Evolutionary conservation across 2,797 vertebrate species (phyloP), one percentile per base, ranked within the genome.

Genomic region (Echeneis naucrates): DNA sequence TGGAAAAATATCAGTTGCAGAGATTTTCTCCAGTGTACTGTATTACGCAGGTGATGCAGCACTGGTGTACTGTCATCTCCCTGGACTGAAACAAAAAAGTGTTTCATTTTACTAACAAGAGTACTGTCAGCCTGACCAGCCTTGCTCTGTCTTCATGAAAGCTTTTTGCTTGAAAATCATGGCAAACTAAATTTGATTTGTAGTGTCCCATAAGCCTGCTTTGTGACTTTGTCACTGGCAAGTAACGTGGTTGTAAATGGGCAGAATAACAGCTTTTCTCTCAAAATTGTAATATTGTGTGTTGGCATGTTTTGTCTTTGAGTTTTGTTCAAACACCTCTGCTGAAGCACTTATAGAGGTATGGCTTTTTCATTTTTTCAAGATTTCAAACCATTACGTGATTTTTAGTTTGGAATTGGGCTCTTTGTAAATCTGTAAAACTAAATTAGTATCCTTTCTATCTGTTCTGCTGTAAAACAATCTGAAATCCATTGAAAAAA

Each of bases 281-380:
- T 56, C 40, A n/a, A 55, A 73, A 69, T 14, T 47, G 17, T 40
- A 38, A 66, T 51, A 45, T 70, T 79, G 68, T 32, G 61, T 57
- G 74, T 70, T 74, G 52, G 84, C 86, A 89, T 90, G 88, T 80
- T 72, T 75, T 76, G 47, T 68, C 62, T 85, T 82, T 85, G 51
- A 80, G 48, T 72, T 80, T 42, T 42, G 70, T 62, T 23, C 11
- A 72, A 71, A 69, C 70, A 67, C 66, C 63, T 81, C 59, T 59
- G 71, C 78, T 82, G 58, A 77, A 85, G 81, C 84, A 87, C 78
- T 83, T 82, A 59, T 71, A 84, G 80, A 80, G 70, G 67, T 79
- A 82, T 81, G 76, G 40, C 63, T 62, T 60, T 33, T 19, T 8
- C 35, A n/a, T n/a, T n/a, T n/a, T 52, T 17, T 47, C 5, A 24